A percentile compares a stretch with the other conserved stretches of the same genome.
These are phyloP conservation scores for Bryconaethiops microstoma DNA, from an alignment of 2,797 vertebrate species.

Conservation along the genomic window DNA sequence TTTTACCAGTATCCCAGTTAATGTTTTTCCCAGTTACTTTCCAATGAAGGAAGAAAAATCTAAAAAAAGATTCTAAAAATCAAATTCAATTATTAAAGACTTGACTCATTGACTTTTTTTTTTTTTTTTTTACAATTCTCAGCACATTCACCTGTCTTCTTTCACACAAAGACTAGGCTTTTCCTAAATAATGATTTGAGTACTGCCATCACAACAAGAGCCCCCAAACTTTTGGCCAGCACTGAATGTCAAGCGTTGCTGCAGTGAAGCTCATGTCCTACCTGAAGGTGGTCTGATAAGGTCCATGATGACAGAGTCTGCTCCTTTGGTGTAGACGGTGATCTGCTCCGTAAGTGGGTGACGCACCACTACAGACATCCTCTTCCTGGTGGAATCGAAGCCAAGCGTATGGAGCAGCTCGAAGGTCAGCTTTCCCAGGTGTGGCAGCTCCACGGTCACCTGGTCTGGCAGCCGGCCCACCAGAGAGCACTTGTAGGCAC, in stretches of 20 bases:
- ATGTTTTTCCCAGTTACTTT: not conserved
- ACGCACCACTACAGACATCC: constrained; percentile 96
- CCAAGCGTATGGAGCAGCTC: constrained; percentile 94
- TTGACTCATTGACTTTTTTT: no score
- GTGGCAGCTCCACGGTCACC: constrained; percentile 92
- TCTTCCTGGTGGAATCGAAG: constrained; percentile 92
- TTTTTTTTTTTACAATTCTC: no score
- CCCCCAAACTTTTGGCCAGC: not conserved
- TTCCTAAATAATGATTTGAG: no score
- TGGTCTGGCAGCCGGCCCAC: constrained; percentile 90
- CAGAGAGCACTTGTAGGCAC: constrained; percentile 90
- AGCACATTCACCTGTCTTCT: no score
- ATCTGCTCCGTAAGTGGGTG: constrained; percentile 94
- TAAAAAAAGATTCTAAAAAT: no score
- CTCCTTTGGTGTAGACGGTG: constrained; percentile 96
- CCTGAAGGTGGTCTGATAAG: constrained; percentile 89
- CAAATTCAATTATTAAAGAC: no score
- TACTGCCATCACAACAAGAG: not conserved
- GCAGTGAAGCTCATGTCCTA: constrained; percentile 56
- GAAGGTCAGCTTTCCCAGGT: constrained; percentile 90
- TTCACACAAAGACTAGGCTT: not conserved
- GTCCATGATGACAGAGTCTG: constrained; percentile 94
- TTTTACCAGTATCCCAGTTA: not conserved
- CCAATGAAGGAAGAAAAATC: not conserved
- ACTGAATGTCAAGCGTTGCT: not conserved